Evolutionary conservation across 1,140 invertebrate species (phyloP), one percentile per base, ranked within the genome.

Genomic region (Diorhabda elongata): DNA sequence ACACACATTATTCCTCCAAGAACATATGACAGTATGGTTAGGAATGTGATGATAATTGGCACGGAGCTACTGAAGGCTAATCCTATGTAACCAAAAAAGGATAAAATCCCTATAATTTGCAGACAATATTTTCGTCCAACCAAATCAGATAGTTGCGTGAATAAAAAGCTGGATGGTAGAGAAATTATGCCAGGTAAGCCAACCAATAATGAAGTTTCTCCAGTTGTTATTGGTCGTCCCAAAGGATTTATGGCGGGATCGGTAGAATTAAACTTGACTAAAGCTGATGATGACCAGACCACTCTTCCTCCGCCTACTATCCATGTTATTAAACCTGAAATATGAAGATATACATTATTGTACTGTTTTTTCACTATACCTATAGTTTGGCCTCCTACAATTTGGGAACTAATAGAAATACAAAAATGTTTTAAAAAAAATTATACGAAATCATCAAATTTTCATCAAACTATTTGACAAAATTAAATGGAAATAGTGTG

Each of bases 1-100:
- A 84, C 81, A 0, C 81, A 80, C 68, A 83, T 84, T 3, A 80
- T 79, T 1, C 78, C 81, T 0, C 84, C 84, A 2, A 78, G 74
- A 2, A 81, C 80, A 4, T 84, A 58, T 2, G 84, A 85, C 6
- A 77, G 79, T 44, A 85, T 74, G 0, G 83, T 73, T 7, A 84
- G 79, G 0, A 83, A 77, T 0, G 81, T 68, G 41, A 77, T 79
- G 61, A 83, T 76, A 7, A 81, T 70, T 0, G 69, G 73, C 0
- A 81, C 71, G 59, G 68, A 76, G 3, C 73, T 73, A 0, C 82
- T 81, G 65, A 77, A 82, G 0, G 81, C 79, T 57, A 83, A 80
- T 0, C 82, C 74, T 0, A 83, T 70, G 72, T 80, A 82, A 0
- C 79, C 64, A 0, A 83, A 74, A 5, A 81, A 73, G 67, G 81